A percentile compares a stretch with the other conserved stretches of the same genome.
phyloP scores from a whole-genome alignment of 2,113 vertebrate genomes.

The Scomber japonicus region DNA sequence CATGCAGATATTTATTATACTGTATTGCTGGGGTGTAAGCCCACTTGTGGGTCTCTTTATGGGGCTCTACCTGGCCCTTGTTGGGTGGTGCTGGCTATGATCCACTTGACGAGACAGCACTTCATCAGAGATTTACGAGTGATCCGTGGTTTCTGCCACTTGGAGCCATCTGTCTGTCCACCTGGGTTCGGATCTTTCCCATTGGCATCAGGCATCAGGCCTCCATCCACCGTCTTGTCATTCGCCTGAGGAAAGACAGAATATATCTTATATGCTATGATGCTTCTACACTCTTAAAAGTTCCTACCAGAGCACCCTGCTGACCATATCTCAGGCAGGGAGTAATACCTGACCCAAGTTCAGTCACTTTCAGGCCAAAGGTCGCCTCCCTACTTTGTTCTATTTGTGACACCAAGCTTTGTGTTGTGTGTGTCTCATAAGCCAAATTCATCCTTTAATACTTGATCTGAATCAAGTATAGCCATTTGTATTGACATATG shows the following conservation, averaged over 20 bases:
- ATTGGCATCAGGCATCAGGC: slow-evolving; percentile 84
- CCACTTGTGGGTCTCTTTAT: background rate
- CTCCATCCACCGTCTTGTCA: slow-evolving; percentile 85
- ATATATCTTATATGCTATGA: background rate
- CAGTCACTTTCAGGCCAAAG: background rate
- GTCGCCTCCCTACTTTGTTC: background rate
- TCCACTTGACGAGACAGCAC: slow-evolving; percentile 92
- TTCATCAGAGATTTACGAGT: slow-evolving; percentile 89
- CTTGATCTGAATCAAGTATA: too few relatives aligned
- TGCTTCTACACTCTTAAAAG: slow-evolving; percentile 5
- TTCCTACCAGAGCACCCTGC: background rate
- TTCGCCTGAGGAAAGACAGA: slow-evolving; percentile 75
- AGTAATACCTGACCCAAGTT: background rate
- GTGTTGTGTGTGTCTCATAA: background rate
- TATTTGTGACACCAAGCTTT: background rate
- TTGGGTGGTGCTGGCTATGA: slow-evolving; percentile 87
- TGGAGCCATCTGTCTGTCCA: slow-evolving; percentile 82
- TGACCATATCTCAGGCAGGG: background rate
- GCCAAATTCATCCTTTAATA: background rate
- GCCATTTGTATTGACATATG: too few relatives aligned
- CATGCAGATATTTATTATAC: background rate
- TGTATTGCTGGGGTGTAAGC: background rate
- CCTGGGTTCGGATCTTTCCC: slow-evolving; percentile 75
- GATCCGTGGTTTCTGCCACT: slow-evolving; percentile 87
- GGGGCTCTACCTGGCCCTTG: slow-evolving; percentile 87